Evolutionary conservation across 2,113 vertebrate species (phyloP).

Genomic region (Sebastes schlegelii): DNA sequence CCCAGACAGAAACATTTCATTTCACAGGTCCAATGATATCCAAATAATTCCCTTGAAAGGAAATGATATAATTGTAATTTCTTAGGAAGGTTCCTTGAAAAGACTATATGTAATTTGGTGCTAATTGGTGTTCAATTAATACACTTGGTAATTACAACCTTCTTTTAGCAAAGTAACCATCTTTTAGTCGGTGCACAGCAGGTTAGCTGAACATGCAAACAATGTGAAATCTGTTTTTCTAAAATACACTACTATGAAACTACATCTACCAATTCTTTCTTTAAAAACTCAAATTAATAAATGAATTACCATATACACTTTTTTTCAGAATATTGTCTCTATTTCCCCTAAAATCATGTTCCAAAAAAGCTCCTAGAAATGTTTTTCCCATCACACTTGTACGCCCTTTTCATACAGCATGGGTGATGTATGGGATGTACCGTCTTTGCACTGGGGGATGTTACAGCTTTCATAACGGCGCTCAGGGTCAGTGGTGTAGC

Average conservation of each 20-base stretch:
- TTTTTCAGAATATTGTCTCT: neutral
- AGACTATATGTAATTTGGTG: neutral
- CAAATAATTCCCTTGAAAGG: slow-evolving; percentile 8
- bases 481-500: slow-evolving; percentile 89
- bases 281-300: neutral
- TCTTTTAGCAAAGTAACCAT: slow-evolving; percentile 20
- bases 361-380: neutral
- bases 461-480: slow-evolving; percentile 91
- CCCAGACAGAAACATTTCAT: neutral
- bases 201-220: neutral
- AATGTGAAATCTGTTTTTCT: neutral
- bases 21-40: neutral
- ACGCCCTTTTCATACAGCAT: neutral
- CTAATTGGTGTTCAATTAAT: slow-evolving; percentile 8
- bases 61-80: slow-evolving; percentile 4
- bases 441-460: slow-evolving; percentile 91
- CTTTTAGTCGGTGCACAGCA: neutral
- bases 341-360: neutral
- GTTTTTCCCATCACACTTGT: neutral
- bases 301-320: neutral
- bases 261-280: neutral
- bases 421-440: slow-evolving; percentile 68
- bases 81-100: neutral
- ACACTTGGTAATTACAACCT: slow-evolving; percentile 20
- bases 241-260: neutral